Percentiles rank a stretch among this genome's conserved stretches.
These are phyloP conservation scores for Pseudomyrmex gracilis DNA, from an alignment of 1,140 invertebrate genomes.

Conservation along the genomic window DNA sequence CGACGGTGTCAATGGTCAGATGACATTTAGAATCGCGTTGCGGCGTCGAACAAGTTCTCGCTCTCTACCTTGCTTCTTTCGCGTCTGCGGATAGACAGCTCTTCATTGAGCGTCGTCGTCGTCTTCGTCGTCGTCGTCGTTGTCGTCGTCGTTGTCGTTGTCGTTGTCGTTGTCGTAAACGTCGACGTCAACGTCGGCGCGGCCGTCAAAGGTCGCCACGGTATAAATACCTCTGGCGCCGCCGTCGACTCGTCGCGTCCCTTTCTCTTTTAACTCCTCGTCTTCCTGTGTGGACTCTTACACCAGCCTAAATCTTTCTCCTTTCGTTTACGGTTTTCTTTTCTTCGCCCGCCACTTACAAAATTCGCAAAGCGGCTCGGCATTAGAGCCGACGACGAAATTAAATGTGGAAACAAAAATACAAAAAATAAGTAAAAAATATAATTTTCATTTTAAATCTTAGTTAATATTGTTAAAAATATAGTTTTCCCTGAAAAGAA, in stretches of 20 bases:
- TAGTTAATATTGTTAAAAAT: no score
- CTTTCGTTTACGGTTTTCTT: constrained; percentile 10
- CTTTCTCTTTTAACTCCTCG: constrained; percentile 44
- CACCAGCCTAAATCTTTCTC: constrained; percentile 38
- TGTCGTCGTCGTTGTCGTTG: neutral
- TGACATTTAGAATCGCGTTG: constrained; percentile 67
- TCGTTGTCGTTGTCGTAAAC: neutral
- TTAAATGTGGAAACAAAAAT: constrained; percentile 28
- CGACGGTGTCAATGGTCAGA: neutral
- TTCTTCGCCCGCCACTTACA: neutral
- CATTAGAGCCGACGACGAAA: neutral
- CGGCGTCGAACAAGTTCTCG: constrained; percentile 41
- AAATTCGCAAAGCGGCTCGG: constrained; percentile 18
- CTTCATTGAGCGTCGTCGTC: constrained; percentile 72
- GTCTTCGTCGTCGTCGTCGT: constrained; percentile 33
- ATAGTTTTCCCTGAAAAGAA: neutral
- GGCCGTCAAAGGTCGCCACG: constrained; percentile 76
- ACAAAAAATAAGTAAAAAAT: neutral
- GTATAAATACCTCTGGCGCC: constrained; percentile 79
- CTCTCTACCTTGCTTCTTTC: constrained; percentile 43
- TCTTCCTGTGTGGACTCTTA: constrained; percentile 53
- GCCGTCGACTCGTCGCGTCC: constrained; percentile 67
- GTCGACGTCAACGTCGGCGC: constrained; percentile 61
- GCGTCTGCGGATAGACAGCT: constrained; percentile 62
- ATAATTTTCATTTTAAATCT: no score